These are phyloP conservation scores for Nothura maculosa DNA, from an alignment of 2,797 vertebrate genomes.

Conservation along the genomic window DNA sequence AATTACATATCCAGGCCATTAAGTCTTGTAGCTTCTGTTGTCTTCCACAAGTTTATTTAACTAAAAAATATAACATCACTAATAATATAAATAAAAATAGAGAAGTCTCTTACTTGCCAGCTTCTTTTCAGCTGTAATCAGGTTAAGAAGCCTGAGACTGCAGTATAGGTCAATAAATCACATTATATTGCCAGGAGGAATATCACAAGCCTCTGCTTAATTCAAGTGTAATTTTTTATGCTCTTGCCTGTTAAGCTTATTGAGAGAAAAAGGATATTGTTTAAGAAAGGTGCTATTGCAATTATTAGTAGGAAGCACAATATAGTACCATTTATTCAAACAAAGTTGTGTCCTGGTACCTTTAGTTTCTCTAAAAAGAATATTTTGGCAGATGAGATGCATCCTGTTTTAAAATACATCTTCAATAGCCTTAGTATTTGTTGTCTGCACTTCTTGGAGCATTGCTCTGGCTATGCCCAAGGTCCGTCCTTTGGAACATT, in stretches of 20 bases:
- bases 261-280: constrained; percentile 21
- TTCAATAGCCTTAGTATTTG: not conserved
- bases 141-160: constrained; percentile 64
- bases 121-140: constrained; percentile 61
- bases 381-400: not conserved
- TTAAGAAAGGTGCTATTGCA: not conserved
- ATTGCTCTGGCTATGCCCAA: not conserved
- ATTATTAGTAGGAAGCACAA: not conserved
- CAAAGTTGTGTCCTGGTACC: not conserved
- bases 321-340: not conserved
- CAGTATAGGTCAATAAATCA: constrained; percentile 58
- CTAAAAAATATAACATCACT: constrained; percentile 29
- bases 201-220: constrained; percentile 61
- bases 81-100: constrained; percentile 27
- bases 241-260: constrained; percentile 40
- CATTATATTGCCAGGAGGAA: constrained; percentile 55
- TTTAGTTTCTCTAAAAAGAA: not conserved
- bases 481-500: accelerated
- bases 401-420: not conserved
- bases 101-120: constrained; percentile 22
- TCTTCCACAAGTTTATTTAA: constrained; percentile 47
- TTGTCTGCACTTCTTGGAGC: not conserved
- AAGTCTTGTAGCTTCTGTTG: constrained; percentile 40
- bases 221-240: constrained; percentile 31
- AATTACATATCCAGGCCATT: not conserved